A percentile compares a stretch with the other conserved stretches of the same genome.
phyloP scores from a whole-genome alignment of 1,140 invertebrate genomes.

The Leguminivora glycinivorella region DNA sequence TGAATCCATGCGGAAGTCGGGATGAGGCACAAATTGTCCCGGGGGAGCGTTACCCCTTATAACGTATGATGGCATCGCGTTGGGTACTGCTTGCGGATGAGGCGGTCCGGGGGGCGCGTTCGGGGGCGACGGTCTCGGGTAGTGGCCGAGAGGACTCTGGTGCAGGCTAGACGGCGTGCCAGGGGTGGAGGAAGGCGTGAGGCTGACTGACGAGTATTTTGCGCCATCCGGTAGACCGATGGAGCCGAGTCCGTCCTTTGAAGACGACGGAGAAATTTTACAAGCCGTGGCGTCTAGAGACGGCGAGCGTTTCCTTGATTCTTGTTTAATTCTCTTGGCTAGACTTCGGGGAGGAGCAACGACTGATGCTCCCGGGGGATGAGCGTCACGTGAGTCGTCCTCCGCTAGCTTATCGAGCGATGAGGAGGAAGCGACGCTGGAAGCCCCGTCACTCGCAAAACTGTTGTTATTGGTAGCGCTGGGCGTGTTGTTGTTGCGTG shows the following conservation, averaged over 20 bases:
- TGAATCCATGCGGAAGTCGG: conserved; percentile 72
- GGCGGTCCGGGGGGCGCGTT: conserved; percentile 80
- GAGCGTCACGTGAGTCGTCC: conserved; percentile 83
- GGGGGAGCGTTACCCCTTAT: conserved; percentile 75
- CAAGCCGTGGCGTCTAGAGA: conserved; percentile 76
- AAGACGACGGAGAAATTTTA: conserved; percentile 77
- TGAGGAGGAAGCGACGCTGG: conserved; percentile 85
- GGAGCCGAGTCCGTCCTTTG: conserved; percentile 73
- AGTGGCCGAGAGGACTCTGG: conserved; percentile 79
- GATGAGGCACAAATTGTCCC: conserved; percentile 69
- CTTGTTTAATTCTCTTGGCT: conserved; percentile 83
- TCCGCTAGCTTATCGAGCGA: conserved; percentile 87
- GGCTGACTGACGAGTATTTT: conserved; percentile 80
- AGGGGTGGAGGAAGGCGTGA: conserved; percentile 84
- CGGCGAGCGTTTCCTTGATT: conserved; percentile 82
- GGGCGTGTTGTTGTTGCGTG: conserved; percentile 87
- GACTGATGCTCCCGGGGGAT: conserved; percentile 81
- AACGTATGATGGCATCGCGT: conserved; percentile 79
- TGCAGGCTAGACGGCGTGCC: conserved; percentile 82
- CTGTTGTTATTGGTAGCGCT: conserved; percentile 87
- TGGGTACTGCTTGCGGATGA: conserved; percentile 80
- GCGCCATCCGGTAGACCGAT: conserved; percentile 59
- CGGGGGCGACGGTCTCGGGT: conserved; percentile 82
- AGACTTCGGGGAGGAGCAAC: conserved; percentile 80
- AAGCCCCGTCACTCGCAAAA: conserved; percentile 86